Evolutionary conservation across 2,113 vertebrate genomes (phyloP).

Genomic region (Leptocoma aspasia): DNA sequence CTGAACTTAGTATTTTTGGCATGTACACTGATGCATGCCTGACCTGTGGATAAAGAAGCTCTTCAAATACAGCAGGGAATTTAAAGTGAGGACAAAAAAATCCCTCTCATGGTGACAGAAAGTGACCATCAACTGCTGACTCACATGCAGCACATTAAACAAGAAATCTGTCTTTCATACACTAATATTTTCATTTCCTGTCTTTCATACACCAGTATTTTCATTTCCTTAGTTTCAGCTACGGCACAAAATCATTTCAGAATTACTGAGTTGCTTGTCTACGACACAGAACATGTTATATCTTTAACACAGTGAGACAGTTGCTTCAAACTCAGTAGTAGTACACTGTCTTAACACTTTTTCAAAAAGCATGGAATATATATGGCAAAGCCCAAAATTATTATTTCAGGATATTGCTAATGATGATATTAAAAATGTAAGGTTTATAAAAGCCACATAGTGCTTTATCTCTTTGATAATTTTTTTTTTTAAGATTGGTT

Average conservation of each 20-base stretch:
- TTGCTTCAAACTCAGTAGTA: background rate
- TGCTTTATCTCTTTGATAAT: background rate
- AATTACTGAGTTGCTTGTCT: background rate
- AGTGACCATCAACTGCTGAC: constrained; percentile 21
- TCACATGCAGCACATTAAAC: constrained; percentile 2
- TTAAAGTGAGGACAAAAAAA: constrained; percentile 36
- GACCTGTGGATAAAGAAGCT: background rate
- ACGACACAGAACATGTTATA: background rate
- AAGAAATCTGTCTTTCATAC: background rate
- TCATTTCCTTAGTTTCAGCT: background rate
- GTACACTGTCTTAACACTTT: background rate
- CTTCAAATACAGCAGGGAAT: background rate
- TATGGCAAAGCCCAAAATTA: background rate
- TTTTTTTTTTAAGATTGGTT: background rate
- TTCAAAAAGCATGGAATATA: background rate
- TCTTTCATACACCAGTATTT: background rate
- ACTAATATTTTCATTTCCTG: background rate
- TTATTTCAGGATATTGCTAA: background rate
- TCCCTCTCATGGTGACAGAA: background rate
- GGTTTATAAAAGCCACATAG: background rate
- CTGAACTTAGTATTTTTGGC: constrained; percentile 6
- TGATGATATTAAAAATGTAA: background rate
- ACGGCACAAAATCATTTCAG: background rate
- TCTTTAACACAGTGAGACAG: background rate
- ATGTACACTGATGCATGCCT: background rate